A percentile compares a stretch with the other conserved stretches of the same genome.
These are phyloP conservation scores for Pholis gunnellus DNA, from an alignment of 2,113 vertebrate species.

Conservation along the genomic window DNA sequence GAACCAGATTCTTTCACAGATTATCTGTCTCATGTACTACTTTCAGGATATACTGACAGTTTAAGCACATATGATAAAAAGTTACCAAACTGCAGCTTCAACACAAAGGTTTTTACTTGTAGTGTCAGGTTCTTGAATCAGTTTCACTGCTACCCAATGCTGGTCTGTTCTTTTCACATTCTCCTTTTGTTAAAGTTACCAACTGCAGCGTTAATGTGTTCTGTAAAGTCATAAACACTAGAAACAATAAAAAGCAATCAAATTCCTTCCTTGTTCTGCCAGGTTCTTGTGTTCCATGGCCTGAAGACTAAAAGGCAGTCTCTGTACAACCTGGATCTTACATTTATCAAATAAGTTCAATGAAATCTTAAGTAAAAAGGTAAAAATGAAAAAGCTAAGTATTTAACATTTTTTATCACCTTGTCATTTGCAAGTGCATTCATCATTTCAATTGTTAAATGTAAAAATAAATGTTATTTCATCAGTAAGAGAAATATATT, in stretches of 20 bases:
- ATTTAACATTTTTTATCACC: too few relatives aligned
- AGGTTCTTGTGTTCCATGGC: not conserved
- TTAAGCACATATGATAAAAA: not conserved
- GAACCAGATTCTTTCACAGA: not conserved
- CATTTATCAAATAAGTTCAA: too few relatives aligned
- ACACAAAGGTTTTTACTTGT: too few relatives aligned
- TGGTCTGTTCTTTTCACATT: too few relatives aligned
- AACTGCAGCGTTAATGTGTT: not conserved
- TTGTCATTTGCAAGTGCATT: too few relatives aligned
- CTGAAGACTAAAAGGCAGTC: not conserved
- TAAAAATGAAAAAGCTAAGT: too few relatives aligned
- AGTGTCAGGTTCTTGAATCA: too few relatives aligned
- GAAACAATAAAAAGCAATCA: not conserved
- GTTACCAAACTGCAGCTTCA: not conserved
- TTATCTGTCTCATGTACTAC: not conserved
- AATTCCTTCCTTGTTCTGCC: not conserved
- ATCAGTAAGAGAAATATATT: not conserved
- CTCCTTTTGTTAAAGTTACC: not conserved
- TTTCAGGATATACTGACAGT: not conserved
- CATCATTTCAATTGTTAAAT: too few relatives aligned
- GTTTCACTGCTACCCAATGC: too few relatives aligned
- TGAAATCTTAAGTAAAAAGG: too few relatives aligned
- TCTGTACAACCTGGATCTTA: not conserved
- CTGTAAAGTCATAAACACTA: constrained; percentile 3
- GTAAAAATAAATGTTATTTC: not conserved